phyloP scores from a whole-genome alignment of 2,888 invertebrate species.

The Microplitis deprimator region DNA sequence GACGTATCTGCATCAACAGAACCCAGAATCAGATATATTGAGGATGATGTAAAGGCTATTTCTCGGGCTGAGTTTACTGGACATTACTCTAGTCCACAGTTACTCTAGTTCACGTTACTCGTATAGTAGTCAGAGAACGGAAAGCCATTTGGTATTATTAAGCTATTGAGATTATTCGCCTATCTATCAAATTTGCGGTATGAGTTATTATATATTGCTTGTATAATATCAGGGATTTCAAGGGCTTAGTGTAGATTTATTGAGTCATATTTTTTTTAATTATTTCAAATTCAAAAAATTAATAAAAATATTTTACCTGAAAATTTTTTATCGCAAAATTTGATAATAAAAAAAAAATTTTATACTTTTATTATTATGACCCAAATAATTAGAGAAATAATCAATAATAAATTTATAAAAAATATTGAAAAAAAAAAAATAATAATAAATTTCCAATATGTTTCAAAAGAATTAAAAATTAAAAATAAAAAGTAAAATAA shows the following conservation, averaged over 20 bases:
- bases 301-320: not conserved
- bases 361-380: too few species aligned
- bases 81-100: not conserved
- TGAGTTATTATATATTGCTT: not conserved
- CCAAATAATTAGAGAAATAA: not conserved
- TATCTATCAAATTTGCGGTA: not conserved
- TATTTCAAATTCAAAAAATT: not conserved
- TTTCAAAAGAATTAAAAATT: not conserved
- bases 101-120: not conserved
- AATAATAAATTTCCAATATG: not conserved
- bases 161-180: not conserved
- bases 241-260: not conserved
- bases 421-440: not conserved
- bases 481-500: not conserved
- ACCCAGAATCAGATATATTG: not conserved
- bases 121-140: constrained; percentile 19
- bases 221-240: not conserved
- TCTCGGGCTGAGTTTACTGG: not conserved
- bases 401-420: not conserved
- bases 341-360: too few species aligned
- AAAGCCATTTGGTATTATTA: constrained; percentile 29
- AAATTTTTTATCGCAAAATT: too few species aligned
- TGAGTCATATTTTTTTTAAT: not conserved
- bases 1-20: constrained; percentile 24
- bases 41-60: not conserved